Conservation (phyloP, 2,113 vertebrate genomes). For the Antidorcas marsupialis region DNA sequence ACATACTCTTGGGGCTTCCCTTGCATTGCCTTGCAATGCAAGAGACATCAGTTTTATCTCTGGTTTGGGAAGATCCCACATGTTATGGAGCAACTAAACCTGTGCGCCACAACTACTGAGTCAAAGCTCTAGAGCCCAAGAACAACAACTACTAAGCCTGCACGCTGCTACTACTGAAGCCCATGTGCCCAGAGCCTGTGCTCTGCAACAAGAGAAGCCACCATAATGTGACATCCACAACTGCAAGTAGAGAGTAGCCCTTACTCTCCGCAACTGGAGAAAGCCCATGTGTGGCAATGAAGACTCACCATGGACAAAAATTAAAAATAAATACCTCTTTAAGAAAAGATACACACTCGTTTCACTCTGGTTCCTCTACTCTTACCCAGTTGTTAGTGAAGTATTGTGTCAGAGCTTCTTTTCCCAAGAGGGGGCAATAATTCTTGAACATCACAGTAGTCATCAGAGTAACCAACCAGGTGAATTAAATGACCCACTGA, state of each 20-base stretch:
- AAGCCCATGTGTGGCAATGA: neutral
- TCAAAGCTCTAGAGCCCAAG: neutral
- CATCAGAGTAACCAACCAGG: neutral
- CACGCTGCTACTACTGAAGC: neutral
- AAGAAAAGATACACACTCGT: neutral
- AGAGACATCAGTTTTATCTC: neutral
- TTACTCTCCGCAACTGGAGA: neutral
- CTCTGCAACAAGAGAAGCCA: neutral
- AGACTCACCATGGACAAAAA: neutral
- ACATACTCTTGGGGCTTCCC: neutral
- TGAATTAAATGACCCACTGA: neutral
- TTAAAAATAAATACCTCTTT: neutral
- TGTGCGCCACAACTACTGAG: neutral
- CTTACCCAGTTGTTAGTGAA: neutral
- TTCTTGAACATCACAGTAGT: neutral
- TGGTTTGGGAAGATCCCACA: neutral
- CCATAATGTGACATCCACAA: fast-evolving
- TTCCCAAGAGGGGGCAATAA: neutral
- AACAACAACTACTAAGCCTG: neutral
- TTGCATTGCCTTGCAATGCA: neutral
- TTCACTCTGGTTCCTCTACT: neutral
- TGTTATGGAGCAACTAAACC: neutral
- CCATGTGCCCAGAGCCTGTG: neutral
- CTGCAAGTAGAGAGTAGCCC: neutral
- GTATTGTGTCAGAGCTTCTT: neutral